Conservation (phyloP, 2,113 vertebrate species). For the Larimichthys polyactis region DNA sequence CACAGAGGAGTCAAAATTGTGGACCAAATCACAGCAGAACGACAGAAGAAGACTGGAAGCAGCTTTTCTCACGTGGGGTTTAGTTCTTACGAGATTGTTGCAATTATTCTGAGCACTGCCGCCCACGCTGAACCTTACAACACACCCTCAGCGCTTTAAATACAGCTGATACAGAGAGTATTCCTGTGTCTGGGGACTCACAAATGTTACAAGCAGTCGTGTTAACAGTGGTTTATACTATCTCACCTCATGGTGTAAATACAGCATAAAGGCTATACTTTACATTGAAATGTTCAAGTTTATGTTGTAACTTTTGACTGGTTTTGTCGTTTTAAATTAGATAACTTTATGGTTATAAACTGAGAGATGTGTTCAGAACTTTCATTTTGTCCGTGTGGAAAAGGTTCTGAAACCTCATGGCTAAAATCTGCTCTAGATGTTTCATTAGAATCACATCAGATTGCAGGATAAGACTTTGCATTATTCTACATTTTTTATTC, state of each 20-base stretch:
- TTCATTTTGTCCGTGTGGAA: not conserved
- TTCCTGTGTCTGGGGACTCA: not conserved
- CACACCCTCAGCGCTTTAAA: not conserved
- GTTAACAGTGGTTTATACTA: not conserved
- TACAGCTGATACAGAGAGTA: not conserved
- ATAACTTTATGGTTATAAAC: not conserved
- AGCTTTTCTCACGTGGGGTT: not conserved
- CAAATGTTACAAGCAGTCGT: not conserved
- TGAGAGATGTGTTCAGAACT: not conserved
- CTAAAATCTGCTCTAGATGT: not conserved
- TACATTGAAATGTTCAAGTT: not conserved
- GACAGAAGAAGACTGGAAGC: not conserved
- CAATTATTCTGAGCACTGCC: not conserved
- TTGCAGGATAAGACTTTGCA: not conserved
- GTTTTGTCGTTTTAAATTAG: not conserved
- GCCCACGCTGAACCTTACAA: not conserved
- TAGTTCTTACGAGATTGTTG: not conserved
- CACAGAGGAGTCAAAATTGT: not conserved
- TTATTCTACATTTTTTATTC: not conserved
- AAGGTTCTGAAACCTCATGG: not conserved
- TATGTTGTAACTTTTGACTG: not conserved
- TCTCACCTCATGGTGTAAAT: not conserved
- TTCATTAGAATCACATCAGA: not conserved
- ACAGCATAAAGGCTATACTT: not conserved
- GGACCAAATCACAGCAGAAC: not conserved